Percentiles rank a stretch among this genome's conserved stretches.
Conservation (phyloP, 2,888 invertebrate species). For the Osedax frankpressi region DNA sequence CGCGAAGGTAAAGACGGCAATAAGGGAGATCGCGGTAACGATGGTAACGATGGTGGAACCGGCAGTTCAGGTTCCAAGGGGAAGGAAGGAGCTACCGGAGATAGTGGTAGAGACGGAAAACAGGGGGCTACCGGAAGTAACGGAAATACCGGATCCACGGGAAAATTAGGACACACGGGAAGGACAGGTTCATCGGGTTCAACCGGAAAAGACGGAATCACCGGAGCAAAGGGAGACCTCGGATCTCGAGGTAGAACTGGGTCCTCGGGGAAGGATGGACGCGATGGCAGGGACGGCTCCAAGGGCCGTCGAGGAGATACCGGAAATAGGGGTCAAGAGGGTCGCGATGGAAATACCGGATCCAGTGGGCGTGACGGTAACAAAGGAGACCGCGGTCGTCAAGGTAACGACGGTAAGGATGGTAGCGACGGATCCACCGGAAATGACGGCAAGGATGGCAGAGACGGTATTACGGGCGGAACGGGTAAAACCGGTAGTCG, state of each 20-base stretch:
- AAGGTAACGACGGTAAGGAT: slow-evolving; percentile 8
- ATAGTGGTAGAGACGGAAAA: slow-evolving; percentile 12
- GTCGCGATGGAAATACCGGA: slow-evolving; percentile 21
- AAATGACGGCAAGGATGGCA: slow-evolving; percentile 13
- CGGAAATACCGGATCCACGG: slow-evolving; percentile 16
- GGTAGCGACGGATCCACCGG: slow-evolving; percentile 19
- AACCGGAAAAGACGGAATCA: background rate
- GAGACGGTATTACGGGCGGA: slow-evolving; percentile 16
- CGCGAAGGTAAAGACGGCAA: slow-evolving; percentile 21
- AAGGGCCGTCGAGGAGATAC: slow-evolving; percentile 17
- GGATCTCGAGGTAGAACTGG: slow-evolving; percentile 11
- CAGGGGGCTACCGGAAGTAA: slow-evolving; percentile 13
- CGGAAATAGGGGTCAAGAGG: slow-evolving; percentile 17
- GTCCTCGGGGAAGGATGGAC: slow-evolving; percentile 7
- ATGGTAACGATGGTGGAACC: slow-evolving; percentile 11
- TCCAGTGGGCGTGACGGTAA: slow-evolving; percentile 13
- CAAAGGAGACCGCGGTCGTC: slow-evolving; percentile 2
- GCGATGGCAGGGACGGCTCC: slow-evolving; percentile 15
- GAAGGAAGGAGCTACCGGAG: slow-evolving; percentile 10
- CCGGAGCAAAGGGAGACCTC: slow-evolving; percentile 8
- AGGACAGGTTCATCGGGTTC: background rate
- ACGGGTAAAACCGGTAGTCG: slow-evolving; percentile 19
- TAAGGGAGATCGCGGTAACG: slow-evolving; percentile 24
- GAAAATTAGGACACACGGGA: background rate
- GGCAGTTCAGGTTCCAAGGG: slow-evolving; percentile 15